These are phyloP conservation scores for Xestoiulus laeticollis DNA, from an alignment of 2,888 invertebrate genomes.

Conservation along the genomic window DNA sequence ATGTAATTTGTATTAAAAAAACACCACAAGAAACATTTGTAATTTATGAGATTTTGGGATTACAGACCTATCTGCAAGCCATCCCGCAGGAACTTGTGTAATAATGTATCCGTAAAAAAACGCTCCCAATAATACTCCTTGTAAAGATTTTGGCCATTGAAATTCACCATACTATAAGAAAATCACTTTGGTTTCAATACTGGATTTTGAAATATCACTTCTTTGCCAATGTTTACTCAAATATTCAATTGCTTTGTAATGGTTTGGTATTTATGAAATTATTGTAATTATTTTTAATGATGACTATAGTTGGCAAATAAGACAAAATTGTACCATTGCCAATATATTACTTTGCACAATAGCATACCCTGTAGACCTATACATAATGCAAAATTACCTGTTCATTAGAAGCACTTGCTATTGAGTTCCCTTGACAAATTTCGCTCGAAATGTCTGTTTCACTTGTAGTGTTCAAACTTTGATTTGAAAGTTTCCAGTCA, in stretches of 20 bases:
- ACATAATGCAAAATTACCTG: neutral
- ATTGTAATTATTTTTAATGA: no score
- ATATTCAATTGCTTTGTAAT: no score
- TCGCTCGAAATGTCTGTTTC: neutral
- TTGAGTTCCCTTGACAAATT: neutral
- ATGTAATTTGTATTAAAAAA: no score
- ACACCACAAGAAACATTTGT: no score
- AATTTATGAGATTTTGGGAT: no score
- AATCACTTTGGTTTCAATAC: neutral
- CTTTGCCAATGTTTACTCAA: no score
- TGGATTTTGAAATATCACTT: neutral
- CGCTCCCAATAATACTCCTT: constrained; percentile 68
- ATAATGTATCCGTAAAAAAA: constrained; percentile 69
- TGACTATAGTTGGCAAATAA: no score
- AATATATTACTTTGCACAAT: no score
- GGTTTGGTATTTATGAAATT: no score
- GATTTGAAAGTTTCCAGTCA: neutral
- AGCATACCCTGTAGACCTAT: no score
- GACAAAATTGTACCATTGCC: no score
- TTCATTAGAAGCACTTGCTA: neutral
- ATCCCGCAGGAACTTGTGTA: constrained; percentile 62
- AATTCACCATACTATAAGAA: constrained; percentile 64
- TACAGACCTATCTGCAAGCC: constrained; percentile 53
- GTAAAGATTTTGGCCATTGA: constrained; percentile 68
- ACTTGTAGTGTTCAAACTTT: neutral